Percentiles rank a stretch among this genome's conserved stretches.
Conservation (phyloP, 2,888 invertebrate genomes). For the Polydrusus cervinus region DNA sequence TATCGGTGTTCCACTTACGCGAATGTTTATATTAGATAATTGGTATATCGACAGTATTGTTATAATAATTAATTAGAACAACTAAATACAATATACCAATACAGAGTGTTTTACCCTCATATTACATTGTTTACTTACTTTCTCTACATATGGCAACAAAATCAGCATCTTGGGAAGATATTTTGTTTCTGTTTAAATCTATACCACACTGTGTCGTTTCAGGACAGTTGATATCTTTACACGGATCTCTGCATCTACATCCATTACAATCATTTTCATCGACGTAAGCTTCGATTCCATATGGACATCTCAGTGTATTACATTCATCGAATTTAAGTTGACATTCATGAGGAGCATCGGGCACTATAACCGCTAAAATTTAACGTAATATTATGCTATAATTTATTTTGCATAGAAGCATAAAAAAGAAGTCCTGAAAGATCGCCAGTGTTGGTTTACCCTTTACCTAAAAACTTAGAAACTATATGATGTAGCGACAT, state of each 20-base stretch:
- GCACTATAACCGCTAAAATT: slow-evolving; percentile 49
- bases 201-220: slow-evolving; percentile 81
- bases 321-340: slow-evolving; percentile 78
- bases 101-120: no score
- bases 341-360: slow-evolving; percentile 69
- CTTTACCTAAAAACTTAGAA: no score
- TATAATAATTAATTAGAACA: no score
- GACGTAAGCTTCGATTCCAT: slow-evolving; percentile 79
- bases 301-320: slow-evolving; percentile 78
- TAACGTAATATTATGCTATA: background rate
- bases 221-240: slow-evolving; percentile 77
- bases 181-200: slow-evolving; percentile 72
- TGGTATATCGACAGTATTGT: no score
- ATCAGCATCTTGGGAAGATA: slow-evolving; percentile 64
- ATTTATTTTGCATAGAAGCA: background rate
- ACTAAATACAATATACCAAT: no score
- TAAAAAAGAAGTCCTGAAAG: background rate
- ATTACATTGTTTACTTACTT: slow-evolving; percentile 71
- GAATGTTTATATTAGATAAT: no score
- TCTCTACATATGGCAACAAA: slow-evolving; percentile 79
- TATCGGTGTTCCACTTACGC: no score
- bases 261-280: slow-evolving; percentile 79
- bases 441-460: no score
- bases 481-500: no score
- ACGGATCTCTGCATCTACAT: slow-evolving; percentile 86